Conservation (phyloP, 1,140 invertebrate genomes). For the Drosophila nigrodunni region DNA sequence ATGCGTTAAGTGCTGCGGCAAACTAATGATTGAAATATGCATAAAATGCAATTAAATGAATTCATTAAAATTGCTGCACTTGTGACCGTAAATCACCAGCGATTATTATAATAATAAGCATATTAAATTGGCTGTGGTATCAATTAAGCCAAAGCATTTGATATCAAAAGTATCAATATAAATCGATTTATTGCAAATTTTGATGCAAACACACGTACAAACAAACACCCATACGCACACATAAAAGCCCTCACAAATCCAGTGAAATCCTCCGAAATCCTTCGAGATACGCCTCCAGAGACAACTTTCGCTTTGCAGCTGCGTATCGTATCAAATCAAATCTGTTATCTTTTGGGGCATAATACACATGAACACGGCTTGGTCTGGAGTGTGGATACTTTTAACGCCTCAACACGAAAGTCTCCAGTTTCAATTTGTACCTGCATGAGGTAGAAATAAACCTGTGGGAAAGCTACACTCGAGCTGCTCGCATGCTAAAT, state of each 20-base stretch:
- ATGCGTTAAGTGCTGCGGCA: conserved; percentile 33
- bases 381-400: conserved; percentile 2
- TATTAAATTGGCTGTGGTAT: conserved; percentile 17
- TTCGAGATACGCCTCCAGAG: conserved; percentile 44
- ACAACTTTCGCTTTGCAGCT: conserved; percentile 15
- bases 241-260: conserved; percentile 43
- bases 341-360: conserved; percentile 48
- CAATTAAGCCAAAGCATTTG: conserved; percentile 22
- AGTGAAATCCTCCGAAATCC: conserved; percentile 38
- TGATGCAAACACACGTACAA: conserved; percentile 31
- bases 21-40: conserved; percentile 12
- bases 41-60: not conserved
- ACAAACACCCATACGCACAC: conserved; percentile 38
- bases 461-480: no score
- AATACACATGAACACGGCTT: not conserved
- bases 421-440: conserved; percentile 54
- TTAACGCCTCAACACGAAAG: conserved; percentile 61
- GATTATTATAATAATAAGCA: conserved; percentile 20
- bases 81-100: conserved; percentile 8
- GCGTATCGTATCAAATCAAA: conserved; percentile 52
- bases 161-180: conserved; percentile 60
- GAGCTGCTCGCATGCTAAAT: no score
- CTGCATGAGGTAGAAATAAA: not conserved
- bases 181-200: conserved; percentile 59
- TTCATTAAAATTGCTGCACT: conserved; percentile 18